These are phyloP conservation scores for Heloderma charlesbogerti DNA, from an alignment of 2,113 vertebrate species.

Conservation along the genomic window DNA sequence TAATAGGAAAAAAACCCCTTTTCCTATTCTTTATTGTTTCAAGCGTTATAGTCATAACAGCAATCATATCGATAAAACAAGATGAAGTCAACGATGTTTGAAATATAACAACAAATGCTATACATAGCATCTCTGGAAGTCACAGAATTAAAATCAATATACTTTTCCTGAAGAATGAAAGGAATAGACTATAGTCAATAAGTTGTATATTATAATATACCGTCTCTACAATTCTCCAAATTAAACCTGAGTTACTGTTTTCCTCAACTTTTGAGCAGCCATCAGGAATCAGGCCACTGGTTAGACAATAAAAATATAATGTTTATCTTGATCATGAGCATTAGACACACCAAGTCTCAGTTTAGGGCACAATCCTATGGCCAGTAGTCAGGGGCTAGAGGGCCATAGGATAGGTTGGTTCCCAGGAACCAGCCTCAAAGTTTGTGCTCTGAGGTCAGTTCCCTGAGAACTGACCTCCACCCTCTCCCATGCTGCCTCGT, in stretches of 20 bases:
- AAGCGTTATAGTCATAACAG: neutral
- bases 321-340: neutral
- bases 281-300: neutral
- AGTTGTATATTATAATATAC: neutral
- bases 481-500: too few relatives aligned
- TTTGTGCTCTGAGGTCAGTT: too few relatives aligned
- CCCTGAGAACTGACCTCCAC: too few relatives aligned
- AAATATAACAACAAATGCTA: neutral
- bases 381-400: too few relatives aligned
- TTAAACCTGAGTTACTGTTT: neutral
- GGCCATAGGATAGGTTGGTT: too few relatives aligned
- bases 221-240: neutral
- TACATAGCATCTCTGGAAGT: neutral
- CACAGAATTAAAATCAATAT: neutral
- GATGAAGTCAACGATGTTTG: neutral
- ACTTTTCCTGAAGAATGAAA: neutral
- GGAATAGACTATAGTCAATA: neutral
- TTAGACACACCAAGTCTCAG: neutral
- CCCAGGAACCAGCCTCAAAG: too few relatives aligned
- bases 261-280: neutral
- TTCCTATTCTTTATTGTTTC: neutral
- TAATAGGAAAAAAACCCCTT: neutral
- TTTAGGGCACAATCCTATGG: too few relatives aligned
- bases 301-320: neutral
- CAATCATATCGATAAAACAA: neutral